Evolutionary conservation across 2,797 vertebrate species (phyloP).

Genomic region (Choloepus didactylus): DNA sequence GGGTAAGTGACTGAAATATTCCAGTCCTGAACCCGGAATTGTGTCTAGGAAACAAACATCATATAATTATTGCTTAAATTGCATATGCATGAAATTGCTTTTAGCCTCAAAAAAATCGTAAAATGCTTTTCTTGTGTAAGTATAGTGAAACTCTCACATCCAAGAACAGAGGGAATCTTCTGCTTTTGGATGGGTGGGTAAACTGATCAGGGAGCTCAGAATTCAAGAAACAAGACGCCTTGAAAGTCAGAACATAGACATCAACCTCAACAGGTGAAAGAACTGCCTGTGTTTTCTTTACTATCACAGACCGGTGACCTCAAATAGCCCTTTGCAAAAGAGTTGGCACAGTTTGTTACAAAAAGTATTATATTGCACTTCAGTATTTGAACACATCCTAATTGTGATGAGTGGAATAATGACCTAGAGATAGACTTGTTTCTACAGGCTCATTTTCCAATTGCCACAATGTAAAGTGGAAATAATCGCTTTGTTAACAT

Average conservation of each 20-base stretch:
- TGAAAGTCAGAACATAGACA: not conserved
- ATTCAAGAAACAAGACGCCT: not conserved
- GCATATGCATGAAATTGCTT: not conserved
- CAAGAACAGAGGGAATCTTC: not conserved
- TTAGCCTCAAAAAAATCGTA: not conserved
- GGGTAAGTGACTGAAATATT: not conserved
- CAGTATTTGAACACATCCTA: slow-evolving; percentile 44
- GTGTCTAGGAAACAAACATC: not conserved
- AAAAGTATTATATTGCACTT: slow-evolving; percentile 1
- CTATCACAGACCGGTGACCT: not conserved
- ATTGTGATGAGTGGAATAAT: slow-evolving; percentile 59
- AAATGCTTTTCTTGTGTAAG: not conserved
- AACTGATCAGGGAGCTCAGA: not conserved
- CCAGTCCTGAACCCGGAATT: not conserved
- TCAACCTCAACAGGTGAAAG: not conserved
- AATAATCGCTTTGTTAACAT: slow-evolving; percentile 54
- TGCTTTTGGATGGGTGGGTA: slow-evolving; percentile 9
- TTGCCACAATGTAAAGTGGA: slow-evolving; percentile 50
- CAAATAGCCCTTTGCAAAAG: slow-evolving; percentile 46
- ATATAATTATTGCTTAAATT: slow-evolving; percentile 36
- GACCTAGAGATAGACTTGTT: slow-evolving; percentile 37
- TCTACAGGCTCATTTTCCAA: slow-evolving; percentile 60
- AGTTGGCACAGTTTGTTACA: not conserved
- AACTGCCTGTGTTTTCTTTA: not conserved
- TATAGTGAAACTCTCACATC: slow-evolving; percentile 8